Conservation (phyloP, 2,888 invertebrate species). For the Iselma pallidipennis region DNA sequence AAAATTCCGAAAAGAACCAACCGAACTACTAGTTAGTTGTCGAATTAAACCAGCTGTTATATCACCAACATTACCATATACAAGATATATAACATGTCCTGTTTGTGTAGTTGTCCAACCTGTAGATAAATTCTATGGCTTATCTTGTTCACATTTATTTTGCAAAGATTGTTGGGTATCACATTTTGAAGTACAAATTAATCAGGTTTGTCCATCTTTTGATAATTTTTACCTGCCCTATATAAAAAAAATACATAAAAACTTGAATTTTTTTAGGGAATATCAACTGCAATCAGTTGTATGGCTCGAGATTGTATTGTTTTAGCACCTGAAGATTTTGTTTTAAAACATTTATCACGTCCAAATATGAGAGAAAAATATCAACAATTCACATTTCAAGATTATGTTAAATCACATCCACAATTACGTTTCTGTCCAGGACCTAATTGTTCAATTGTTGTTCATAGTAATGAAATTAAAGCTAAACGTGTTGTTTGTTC, state of each 20-base stretch:
- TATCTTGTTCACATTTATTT: conserved; percentile 91
- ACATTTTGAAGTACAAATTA: conserved; percentile 96
- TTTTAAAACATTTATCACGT: conserved; percentile 80
- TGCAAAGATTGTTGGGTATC: conserved; percentile 96
- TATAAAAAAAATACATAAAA: not conserved
- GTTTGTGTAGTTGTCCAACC: conserved; percentile 74
- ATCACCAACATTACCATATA: conserved; percentile 49
- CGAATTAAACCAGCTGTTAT: conserved; percentile 61
- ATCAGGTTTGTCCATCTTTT: conserved; percentile 66
- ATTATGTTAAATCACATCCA: conserved; percentile 94
- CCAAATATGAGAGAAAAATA: conserved; percentile 88
- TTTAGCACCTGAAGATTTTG: conserved; percentile 95
- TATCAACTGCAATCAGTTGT: conserved; percentile 87
- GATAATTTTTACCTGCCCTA: too few relatives aligned
- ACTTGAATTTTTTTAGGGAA: conserved; percentile 57
- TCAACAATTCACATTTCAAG: conserved; percentile 93
- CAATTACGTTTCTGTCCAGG: conserved; percentile 93
- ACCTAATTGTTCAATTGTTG: conserved; percentile 90
- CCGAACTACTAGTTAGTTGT: conserved; percentile 59
- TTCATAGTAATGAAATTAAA: conserved; percentile 79
- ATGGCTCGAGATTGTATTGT: conserved; percentile 96
- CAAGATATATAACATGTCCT: conserved; percentile 64
- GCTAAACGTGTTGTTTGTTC: conserved; percentile 88
- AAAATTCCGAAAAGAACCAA: conserved; percentile 80
- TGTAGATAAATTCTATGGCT: conserved; percentile 73